Evolutionary conservation across 2,888 invertebrate genomes (phyloP), one percentile per base, ranked within the genome.

Genomic region (Adelphocoris suturalis): DNA sequence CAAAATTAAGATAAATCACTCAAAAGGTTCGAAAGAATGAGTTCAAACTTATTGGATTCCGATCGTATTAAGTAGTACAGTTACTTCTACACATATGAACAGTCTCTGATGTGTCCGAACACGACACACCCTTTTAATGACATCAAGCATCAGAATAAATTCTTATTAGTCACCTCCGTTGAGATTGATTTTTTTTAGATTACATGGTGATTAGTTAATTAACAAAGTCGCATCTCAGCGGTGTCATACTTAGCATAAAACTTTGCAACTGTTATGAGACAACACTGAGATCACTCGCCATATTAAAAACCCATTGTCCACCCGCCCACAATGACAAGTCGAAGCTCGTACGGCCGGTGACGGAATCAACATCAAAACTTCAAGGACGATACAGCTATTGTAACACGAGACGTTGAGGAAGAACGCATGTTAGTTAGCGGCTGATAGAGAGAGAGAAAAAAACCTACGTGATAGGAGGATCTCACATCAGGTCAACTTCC

Each of bases 321-420:
- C 16, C 57, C 57, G 57, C 57, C 57, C 57, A 57, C 57, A 57
- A n/a, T n/a, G 57, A n/a, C 57, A n/a, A n/a, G 57, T 16, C n/a
- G n/a, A n/a, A n/a, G n/a, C 16, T 57, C 16, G 57, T 37, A 37
- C 37, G 7, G 37, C 37, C 37, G 57, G n/a, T 57, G 57, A 57
- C 57, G 57, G 57, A 57, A 57, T 57, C 57, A 57, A 57, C 57
- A n/a, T 57, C 57, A n/a, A 57, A 57, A 57, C 57, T 13, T 57
- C 57, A 57, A 57, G 57, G 57, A 57, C 57, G 57, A 57, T 57
- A 16, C 52, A 2, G 1, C 52, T 52, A 52, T 52, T 52, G 52
- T 52, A 52, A 7, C 14, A n/a, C 5, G 57, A 7, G 57, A 57
- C 57, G 16, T 57, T n/a, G 57, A 57, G 57, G 57, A 57, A 16